Evolutionary conservation across 2,888 invertebrate genomes (phyloP).

Genomic region (Hartigia nigra): DNA sequence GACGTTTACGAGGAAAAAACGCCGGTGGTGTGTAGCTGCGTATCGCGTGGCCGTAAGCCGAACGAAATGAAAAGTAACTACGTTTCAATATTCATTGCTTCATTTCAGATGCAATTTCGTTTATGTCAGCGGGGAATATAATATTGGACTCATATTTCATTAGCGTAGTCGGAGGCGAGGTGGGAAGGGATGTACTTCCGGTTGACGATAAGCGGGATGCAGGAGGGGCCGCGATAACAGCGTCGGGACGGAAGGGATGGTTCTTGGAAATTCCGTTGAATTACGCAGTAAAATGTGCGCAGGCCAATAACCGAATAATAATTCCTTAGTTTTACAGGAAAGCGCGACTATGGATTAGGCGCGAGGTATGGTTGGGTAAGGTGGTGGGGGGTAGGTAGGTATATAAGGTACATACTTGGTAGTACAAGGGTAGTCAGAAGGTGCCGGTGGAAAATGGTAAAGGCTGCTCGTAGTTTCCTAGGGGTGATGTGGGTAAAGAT

Average conservation of each 20-base stretch:
- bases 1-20: too few species aligned
- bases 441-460: too few species aligned
- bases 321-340: conserved; percentile 51
- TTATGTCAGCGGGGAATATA: conserved; percentile 30
- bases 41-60: not conserved
- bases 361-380: not conserved
- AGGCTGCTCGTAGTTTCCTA: not conserved
- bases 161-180: conserved; percentile 14
- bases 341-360: conserved; percentile 17
- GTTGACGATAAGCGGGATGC: too few species aligned
- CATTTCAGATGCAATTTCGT: conserved; percentile 28
- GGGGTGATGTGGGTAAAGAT: not conserved
- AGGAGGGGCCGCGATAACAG: too few species aligned
- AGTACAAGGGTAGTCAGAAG: too few species aligned
- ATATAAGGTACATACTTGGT: too few species aligned
- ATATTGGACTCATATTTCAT: conserved; percentile 45
- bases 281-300: conserved; percentile 48
- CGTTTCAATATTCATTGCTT: conserved; percentile 8
- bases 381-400: too few species aligned
- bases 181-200: conserved; percentile 4
- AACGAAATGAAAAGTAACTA: conserved; percentile 4
- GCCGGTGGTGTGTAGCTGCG: not conserved
- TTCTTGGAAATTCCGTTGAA: conserved; percentile 46
- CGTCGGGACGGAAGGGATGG: conserved; percentile 15
- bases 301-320: conserved; percentile 56